phyloP scores from a whole-genome alignment of 2,888 invertebrate genomes.

The Stictocephala bisonia region DNA sequence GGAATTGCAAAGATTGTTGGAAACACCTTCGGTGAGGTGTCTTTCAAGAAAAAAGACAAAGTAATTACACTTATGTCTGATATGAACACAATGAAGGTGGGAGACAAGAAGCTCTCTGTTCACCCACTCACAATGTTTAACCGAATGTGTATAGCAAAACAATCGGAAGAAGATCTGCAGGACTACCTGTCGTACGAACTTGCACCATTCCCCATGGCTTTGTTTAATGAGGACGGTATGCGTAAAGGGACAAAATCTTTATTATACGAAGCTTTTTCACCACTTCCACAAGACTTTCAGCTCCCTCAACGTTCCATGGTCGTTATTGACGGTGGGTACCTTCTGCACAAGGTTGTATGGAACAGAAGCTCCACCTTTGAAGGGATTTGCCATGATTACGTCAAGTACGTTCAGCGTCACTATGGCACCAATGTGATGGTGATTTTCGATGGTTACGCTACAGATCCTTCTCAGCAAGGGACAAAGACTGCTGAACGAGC shows the following conservation, averaged over 20 bases:
- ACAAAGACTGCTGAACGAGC: constrained; percentile 38
- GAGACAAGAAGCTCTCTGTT: constrained; percentile 46
- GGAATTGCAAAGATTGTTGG: constrained; percentile 28
- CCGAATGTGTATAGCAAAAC: constrained; percentile 50
- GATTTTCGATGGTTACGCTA: constrained; percentile 22
- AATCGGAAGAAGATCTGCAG: constrained; percentile 51
- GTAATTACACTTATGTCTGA: constrained; percentile 54
- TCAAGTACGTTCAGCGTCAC: constrained; percentile 41
- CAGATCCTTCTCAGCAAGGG: constrained; percentile 29
- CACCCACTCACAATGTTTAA: constrained; percentile 57
- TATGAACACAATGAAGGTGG: constrained; percentile 47
- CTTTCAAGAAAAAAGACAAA: constrained; percentile 59
- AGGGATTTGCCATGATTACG: constrained; percentile 39
- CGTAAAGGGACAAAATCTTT: constrained; percentile 49
- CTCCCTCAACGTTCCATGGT: constrained; percentile 31
- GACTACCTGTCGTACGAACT: constrained; percentile 54
- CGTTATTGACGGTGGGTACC: constrained; percentile 40
- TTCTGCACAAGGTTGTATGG: constrained; percentile 45
- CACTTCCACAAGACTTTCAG: constrained; percentile 38
- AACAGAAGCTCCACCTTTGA: constrained; percentile 38
- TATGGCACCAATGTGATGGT: constrained; percentile 33
- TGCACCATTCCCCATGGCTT: constrained; percentile 54
- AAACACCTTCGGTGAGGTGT: constrained; percentile 48
- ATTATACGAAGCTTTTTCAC: constrained; percentile 29
- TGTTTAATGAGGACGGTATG: constrained; percentile 55